Percentiles rank a stretch among this genome's conserved stretches.
phyloP scores from a whole-genome alignment of 2,888 invertebrate genomes.

The Macrosoma leucophasiata region DNA sequence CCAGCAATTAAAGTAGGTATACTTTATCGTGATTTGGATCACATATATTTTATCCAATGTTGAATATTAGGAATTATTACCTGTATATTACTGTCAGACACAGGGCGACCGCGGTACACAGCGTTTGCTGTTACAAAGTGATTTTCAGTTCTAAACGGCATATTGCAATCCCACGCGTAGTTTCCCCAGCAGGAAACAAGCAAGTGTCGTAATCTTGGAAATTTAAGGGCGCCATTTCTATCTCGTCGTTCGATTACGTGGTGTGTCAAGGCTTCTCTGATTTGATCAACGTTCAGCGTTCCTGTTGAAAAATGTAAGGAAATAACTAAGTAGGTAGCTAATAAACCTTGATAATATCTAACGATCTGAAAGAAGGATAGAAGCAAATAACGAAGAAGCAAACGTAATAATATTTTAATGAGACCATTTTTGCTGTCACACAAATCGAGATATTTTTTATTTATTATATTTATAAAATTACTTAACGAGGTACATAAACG shows the following conservation, averaged over 20 bases:
- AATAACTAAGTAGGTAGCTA: no score
- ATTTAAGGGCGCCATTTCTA: slow-evolving; percentile 75
- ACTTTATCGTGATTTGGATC: no score
- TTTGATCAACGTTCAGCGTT: slow-evolving; percentile 67
- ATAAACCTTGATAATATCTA: no score
- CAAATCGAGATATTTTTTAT: no score
- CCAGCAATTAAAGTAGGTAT: background rate
- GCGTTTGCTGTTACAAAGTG: slow-evolving; percentile 80
- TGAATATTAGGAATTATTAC: no score
- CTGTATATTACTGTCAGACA: slow-evolving; percentile 84
- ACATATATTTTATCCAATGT: background rate
- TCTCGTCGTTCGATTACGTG: slow-evolving; percentile 73
- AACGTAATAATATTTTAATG: no score
- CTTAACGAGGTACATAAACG: no score
- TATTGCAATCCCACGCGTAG: slow-evolving; percentile 82
- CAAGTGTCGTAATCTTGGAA: slow-evolving; percentile 80
- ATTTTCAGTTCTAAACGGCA: slow-evolving; percentile 79
- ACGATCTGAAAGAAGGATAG: no score
- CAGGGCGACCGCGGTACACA: slow-evolving; percentile 80
- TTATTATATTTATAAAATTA: no score
- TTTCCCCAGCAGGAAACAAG: slow-evolving; percentile 84
- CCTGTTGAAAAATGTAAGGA: no score
- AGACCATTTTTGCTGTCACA: no score
- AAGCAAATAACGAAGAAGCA: no score
- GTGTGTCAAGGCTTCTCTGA: slow-evolving; percentile 62